phyloP scores from a whole-genome alignment of 2,888 invertebrate species.

The Tenthredo scrophulariae region DNA sequence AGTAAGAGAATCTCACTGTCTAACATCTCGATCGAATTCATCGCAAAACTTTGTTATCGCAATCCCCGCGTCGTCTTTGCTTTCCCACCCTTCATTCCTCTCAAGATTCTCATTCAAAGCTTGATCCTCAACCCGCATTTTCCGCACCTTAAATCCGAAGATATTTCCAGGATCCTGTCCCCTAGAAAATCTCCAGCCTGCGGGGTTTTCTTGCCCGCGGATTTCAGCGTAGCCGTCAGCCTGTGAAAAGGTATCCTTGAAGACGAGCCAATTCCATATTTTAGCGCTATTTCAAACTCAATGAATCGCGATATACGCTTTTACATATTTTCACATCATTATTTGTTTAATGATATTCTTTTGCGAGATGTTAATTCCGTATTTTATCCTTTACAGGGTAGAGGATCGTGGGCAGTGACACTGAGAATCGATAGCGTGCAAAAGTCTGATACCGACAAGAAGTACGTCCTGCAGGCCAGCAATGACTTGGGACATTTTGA shows the following conservation, averaged over 20 bases:
- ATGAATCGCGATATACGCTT: slow-evolving; percentile 60
- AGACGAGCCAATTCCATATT: slow-evolving; percentile 19
- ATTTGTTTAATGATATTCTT: slow-evolving; percentile 22
- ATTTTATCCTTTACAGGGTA: slow-evolving; percentile 79
- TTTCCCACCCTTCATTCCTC: neutral
- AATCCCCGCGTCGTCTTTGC: neutral
- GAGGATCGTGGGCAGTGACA: slow-evolving; percentile 85
- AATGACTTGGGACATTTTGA: slow-evolving; percentile 85
- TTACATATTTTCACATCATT: neutral
- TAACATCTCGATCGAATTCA: slow-evolving; percentile 30
- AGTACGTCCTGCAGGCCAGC: slow-evolving; percentile 84
- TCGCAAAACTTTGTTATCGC: slow-evolving; percentile 32
- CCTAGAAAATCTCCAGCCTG: slow-evolving; percentile 13
- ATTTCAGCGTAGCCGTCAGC: slow-evolving; percentile 28
- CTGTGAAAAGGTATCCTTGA: slow-evolving; percentile 6
- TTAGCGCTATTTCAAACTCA: slow-evolving; percentile 55
- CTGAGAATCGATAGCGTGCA: slow-evolving; percentile 84
- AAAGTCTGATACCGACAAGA: slow-evolving; percentile 88
- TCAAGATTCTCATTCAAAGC: slow-evolving; percentile 34
- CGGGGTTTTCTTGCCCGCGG: neutral
- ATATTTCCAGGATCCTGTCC: slow-evolving; percentile 28
- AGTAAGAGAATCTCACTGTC: slow-evolving; percentile 72
- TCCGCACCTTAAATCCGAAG: slow-evolving; percentile 21
- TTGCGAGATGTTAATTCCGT: slow-evolving; percentile 28
- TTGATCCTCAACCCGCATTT: slow-evolving; percentile 43